Base-by-base conservation (phyloP, 2,797 vertebrate species). In the Microctenopoma steveboyesi region DNA sequence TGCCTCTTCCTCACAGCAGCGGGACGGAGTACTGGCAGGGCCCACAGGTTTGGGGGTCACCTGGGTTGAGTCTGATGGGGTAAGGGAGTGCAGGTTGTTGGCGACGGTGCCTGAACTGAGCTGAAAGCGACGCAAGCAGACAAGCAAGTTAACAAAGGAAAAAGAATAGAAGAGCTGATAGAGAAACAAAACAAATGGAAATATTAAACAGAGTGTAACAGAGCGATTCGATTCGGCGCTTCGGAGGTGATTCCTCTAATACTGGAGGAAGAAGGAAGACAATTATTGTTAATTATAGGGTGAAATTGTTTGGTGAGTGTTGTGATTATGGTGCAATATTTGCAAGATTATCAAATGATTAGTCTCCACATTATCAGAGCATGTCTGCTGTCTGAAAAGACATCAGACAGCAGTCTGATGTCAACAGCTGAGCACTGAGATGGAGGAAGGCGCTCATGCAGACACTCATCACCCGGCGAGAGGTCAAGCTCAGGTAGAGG, bases 261-360 rank as follows among this genome's bases (percentile, higher is more conserved):
- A 94, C 92, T 84, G 84, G 92, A 87, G 90, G 90, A 92, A 91
- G 94, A 91, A 93, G 93, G 92, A 91, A 95, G 93, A 91, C 94
- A 95, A 96, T 96, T 94, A 96, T 92, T 91, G 93, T 93, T 96
- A 95, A 97, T 97, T 95, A 95, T 90, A 95, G 94, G 93, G 95
- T 96, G 94, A 96, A 95, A 96, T 95, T 96, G 95, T 95, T 95
- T 94, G 93, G 95, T 91, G 95, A 94, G 94, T 95, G 94, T 94
- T 93, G 92, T 95, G 95, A 96, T 96, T 95, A 96, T 89, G 91
- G 92, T 83, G 93, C 92, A 93, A 89, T 94, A 93, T 95, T 96
- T 94, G 93, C 70, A 35, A 95, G 94, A 95, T 96, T 95, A 96
- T 95, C 94, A 95, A 94, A 93, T 95, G 93, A 96, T 97, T 95